Conservation (phyloP, 2,113 vertebrate genomes). For the Myodes glareolus region DNA sequence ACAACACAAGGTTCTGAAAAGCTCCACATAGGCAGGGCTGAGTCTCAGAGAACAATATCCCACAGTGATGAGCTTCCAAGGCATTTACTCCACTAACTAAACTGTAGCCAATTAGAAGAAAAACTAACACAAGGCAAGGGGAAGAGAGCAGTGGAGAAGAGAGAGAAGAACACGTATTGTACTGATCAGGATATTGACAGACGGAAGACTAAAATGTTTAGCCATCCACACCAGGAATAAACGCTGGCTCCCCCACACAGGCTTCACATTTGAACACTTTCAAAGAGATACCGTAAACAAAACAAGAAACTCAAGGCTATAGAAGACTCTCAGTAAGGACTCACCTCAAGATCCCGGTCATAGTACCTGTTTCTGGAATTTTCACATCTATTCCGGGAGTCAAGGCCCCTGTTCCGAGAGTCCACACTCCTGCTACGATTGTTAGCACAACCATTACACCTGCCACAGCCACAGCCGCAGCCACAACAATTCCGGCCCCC, state of each 20-base stretch:
- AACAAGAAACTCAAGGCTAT: neutral
- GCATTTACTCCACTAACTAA: constrained; percentile 11
- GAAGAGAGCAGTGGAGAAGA: neutral
- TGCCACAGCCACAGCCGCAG: constrained; percentile 77
- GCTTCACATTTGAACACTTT: neutral
- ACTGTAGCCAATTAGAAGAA: neutral
- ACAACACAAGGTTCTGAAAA: constrained; percentile 24
- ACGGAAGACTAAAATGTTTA: constrained; percentile 12
- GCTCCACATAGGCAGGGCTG: neutral
- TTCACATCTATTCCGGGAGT: constrained; percentile 59
- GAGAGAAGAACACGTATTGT: neutral
- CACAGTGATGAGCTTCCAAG: neutral
- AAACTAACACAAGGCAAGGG: neutral
- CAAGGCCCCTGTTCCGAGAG: constrained; percentile 31
- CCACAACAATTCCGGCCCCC: constrained; percentile 74
- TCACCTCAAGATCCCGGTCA: constrained; percentile 73
- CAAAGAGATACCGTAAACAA: neutral
- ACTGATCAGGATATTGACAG: neutral
- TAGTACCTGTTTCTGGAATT: constrained; percentile 62
- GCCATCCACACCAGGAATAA: neutral
- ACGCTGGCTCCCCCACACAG: neutral
- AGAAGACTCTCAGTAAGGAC: constrained; percentile 13
- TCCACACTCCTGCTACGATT: constrained; percentile 62
- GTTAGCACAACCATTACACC: constrained; percentile 58
- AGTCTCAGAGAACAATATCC: neutral